Conservation (phyloP, 2,888 invertebrate species). For the Ectemnius continuus region DNA sequence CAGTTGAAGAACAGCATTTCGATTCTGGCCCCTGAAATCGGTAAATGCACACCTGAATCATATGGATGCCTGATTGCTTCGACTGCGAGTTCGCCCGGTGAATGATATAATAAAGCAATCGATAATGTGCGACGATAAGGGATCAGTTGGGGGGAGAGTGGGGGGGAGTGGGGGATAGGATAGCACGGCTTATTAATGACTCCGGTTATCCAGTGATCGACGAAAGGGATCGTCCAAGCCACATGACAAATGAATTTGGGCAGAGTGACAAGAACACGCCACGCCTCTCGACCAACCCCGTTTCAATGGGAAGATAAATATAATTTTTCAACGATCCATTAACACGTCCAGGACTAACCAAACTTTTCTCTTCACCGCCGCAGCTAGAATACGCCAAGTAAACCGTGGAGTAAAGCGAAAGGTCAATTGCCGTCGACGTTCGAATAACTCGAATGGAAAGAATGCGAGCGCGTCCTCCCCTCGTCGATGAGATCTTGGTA, state of each 20-base stretch:
- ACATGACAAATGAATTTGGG: constrained; percentile 7
- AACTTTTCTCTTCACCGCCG: too few species aligned
- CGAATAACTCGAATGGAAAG: too few species aligned
- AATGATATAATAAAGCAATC: background rate
- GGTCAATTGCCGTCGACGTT: too few species aligned
- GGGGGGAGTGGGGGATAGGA: background rate
- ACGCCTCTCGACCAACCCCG: background rate
- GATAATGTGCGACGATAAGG: background rate
- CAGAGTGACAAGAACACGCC: background rate
- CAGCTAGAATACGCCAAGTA: too few species aligned
- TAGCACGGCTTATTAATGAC: background rate
- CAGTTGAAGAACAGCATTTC: constrained; percentile 60
- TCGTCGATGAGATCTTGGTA: too few species aligned
- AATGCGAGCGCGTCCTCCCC: too few species aligned
- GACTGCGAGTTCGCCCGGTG: background rate
- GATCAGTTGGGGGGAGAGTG: background rate
- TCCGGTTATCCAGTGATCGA: background rate
- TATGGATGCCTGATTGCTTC: background rate
- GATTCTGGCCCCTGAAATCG: constrained; percentile 51
- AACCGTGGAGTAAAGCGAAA: too few species aligned
- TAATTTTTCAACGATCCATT: background rate
- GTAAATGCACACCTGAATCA: constrained; percentile 52
- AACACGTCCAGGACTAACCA: too few species aligned
- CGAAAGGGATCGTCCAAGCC: background rate
- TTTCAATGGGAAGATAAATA: background rate